Base-by-base conservation (phyloP, 2,888 invertebrate genomes). In the Perizoma flavofasciatum region DNA sequence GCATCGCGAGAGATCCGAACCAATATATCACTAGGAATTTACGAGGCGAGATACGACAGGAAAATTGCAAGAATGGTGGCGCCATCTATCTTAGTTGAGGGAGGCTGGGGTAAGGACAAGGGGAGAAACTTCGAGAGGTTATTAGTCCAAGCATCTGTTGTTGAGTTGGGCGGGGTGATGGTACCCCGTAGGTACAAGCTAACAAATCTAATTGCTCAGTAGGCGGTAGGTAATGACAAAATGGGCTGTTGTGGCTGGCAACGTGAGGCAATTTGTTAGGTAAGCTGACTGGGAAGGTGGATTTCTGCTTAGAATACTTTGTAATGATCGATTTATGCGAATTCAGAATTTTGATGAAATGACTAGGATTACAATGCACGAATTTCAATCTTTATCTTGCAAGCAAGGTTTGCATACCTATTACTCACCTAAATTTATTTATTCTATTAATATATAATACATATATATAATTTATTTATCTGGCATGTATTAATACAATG, bases 51-150 rank as follows among this genome's bases (percentile, higher is more conserved):
- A 95, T 96, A 96, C 96, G 96, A 96, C 96, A 96, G 96, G 95
- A 96, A 96, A 96, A 96, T 96, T 96, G 96, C 96, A 96, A 96
- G 96, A 96, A 96, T 96, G 96, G 95, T 95, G 95, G 95, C 94
- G 95, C 95, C 95, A 96, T 96, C 96, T 96, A 96, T 96, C 96
- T 96, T 95, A 94, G 95, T 95, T 95, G 94, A 93, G 89, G 78
- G 73, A 74, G 84, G 89, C 55, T 58, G 85, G 74, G 80, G 79
- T 75, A 76, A 81, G 81, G 77, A 78, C 85, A 83, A 77, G 76
- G 82, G 88, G 88, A 89, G 91, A 86, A 92, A 92, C 92, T 92
- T 92, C 89, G 92, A 92, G 92, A 92, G 92, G 92, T 92, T 92
- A 92, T 92, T 92, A 92, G 92, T 92, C 92, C 91, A 89, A 92